Conservation (phyloP, 2,888 invertebrate genomes). For the Tridacna crocea region DNA sequence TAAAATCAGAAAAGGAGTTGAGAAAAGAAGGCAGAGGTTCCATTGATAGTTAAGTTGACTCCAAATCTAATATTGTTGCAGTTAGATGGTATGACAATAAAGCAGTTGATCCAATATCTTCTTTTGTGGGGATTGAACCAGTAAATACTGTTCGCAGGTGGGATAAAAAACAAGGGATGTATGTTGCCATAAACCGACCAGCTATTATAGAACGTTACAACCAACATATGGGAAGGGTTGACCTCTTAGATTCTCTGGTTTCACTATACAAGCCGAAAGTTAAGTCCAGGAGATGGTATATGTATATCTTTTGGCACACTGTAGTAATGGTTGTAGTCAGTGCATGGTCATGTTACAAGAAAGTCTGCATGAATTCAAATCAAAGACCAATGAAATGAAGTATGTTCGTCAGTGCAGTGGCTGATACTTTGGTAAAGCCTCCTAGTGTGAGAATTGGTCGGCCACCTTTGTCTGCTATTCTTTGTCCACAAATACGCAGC, state of each 20-base stretch:
- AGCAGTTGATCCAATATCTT: too few species aligned
- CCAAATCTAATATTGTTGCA: too few species aligned
- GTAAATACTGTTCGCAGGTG: too few species aligned
- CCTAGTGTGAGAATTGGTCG: background rate
- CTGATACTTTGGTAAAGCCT: background rate
- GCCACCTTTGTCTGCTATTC: background rate
- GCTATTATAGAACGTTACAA: too few species aligned
- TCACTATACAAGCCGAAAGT: background rate
- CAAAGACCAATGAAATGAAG: background rate
- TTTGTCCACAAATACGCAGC: too few species aligned
- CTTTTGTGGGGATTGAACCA: too few species aligned
- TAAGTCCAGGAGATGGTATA: background rate
- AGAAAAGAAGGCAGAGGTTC: too few species aligned
- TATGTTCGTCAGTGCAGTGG: background rate
- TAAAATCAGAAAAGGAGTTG: constrained; percentile 55
- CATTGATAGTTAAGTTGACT: too few species aligned
- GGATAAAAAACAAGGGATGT: too few species aligned
- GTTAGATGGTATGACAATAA: too few species aligned
- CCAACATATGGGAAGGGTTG: background rate
- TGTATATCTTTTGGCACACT: background rate
- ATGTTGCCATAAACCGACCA: too few species aligned
- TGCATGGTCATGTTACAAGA: background rate
- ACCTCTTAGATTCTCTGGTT: background rate
- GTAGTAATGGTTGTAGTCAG: background rate
- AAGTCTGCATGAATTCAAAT: background rate